Evolutionary conservation across 2,888 invertebrate genomes (phyloP), one percentile per base, ranked within the genome.

Genomic region (Epistrophe eligans): DNA sequence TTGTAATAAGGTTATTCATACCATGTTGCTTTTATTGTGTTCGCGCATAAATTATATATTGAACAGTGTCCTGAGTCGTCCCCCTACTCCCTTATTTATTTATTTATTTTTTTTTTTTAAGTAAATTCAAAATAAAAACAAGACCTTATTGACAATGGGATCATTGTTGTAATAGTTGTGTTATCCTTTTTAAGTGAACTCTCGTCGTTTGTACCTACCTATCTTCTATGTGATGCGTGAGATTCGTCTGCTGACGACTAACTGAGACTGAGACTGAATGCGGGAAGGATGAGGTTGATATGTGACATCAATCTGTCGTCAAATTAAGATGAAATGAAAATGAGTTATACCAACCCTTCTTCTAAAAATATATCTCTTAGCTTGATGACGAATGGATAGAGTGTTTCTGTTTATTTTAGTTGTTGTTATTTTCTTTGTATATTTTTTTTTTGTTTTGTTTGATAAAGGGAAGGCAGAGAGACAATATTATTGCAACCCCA

Each of bases 1-100:
- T 66, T 72, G 70, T 87, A 83, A 83, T 87, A 83, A 77, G 83
- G 71, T 87, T 87, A 87, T 79, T 87, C 79, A 79, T 79, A 83
- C 72, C 79, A 66, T 79, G 79, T 87, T 87, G 83, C 79, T 72
- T 79, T 76, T 67, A 79, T 87, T 87, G 87, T 83, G 60, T 77
- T 60, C 15, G 43, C 5, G 50, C 48, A 67, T 70, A 70, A 55
- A 52, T 70, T 70, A 55, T 28, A 43, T 11, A 28, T 55, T 55
- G n/a, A 70, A 40, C 40, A 70, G 40, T 70, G 24, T 43, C 8
- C 24, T 28, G 7, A 55, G 13, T 24, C 50, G 13, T 24, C 50
- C 28, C 24, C 35, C 10, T 40, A 4, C 50, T 52, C 38, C 17
- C 19, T 43, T 43, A 9, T 24, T 24, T 24, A 24, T 24, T 24